These are phyloP conservation scores for Nomada ferruginata DNA, from an alignment of 2,888 invertebrate genomes.

Conservation along the genomic window DNA sequence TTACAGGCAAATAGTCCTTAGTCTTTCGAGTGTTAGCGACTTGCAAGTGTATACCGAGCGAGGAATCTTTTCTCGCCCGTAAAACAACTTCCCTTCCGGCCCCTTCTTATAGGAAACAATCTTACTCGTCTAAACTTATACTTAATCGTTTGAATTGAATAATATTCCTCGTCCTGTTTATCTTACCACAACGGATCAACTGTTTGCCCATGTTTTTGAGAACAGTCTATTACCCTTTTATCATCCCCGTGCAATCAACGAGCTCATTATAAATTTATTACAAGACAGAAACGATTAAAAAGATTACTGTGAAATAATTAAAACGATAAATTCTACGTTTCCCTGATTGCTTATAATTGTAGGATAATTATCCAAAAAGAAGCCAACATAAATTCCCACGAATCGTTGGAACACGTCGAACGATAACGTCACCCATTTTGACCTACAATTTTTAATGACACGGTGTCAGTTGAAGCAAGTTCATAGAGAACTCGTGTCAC, in stretches of 20 bases:
- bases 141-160: constrained; percentile 44
- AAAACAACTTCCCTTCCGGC: constrained; percentile 17
- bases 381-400: too few species aligned
- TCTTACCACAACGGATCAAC: constrained; percentile 4
- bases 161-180: constrained; percentile 39
- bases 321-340: too few species aligned
- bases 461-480: constrained; percentile 27
- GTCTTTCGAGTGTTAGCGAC: background rate
- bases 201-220: constrained; percentile 12
- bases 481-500: background rate
- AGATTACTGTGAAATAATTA: too few species aligned
- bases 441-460: background rate
- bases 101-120: constrained; percentile 14
- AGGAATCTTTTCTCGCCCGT: constrained; percentile 2
- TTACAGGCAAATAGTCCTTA: background rate
- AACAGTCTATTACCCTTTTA: background rate
- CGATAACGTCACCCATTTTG: background rate
- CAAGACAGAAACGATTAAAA: too few species aligned
- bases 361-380: too few species aligned
- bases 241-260: background rate
- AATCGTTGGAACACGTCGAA: background rate
- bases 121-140: constrained; percentile 11
- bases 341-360: too few species aligned
- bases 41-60: background rate
- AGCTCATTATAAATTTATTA: too few species aligned